These are phyloP conservation scores for Spinibarbus caldwelli DNA, from an alignment of 2,797 vertebrate genomes.

Conservation along the genomic window DNA sequence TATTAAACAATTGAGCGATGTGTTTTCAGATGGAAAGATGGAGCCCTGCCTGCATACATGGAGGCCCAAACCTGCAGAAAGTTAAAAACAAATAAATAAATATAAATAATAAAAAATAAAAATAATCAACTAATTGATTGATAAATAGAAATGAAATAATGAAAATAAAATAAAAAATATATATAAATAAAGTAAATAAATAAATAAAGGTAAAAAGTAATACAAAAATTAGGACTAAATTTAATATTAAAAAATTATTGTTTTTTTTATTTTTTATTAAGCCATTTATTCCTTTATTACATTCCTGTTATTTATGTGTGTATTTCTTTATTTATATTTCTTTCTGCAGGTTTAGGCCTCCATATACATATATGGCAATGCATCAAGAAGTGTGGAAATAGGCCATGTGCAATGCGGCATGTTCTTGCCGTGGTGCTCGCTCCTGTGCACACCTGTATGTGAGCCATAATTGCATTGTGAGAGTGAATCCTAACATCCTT, in stretches of 20 bases:
- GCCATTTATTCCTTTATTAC: too few species aligned
- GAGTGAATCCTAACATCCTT: conserved; percentile 4
- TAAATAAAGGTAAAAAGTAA: too few species aligned
- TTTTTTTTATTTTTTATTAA: too few species aligned
- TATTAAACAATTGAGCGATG: background rate
- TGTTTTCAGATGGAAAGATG: background rate
- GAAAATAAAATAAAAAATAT: too few species aligned
- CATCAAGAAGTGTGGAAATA: background rate
- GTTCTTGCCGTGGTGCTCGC: background rate
- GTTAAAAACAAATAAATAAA: background rate
- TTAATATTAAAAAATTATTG: too few species aligned
- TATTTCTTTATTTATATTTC: too few species aligned
- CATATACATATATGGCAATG: background rate
- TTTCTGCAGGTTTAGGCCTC: background rate
- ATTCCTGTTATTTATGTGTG: background rate
- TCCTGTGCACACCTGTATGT: background rate
- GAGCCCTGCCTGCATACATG: background rate
- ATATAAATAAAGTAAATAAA: too few species aligned
- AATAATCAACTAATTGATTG: too few species aligned
- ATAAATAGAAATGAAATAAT: too few species aligned
- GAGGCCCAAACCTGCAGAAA: background rate
- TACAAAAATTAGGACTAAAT: too few species aligned
- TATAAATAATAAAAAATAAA: too few species aligned
- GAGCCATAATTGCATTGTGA: background rate
- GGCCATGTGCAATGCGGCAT: background rate